Evolutionary conservation across 2,113 vertebrate genomes (phyloP).

Genomic region (Dasyprocta punctata): DNA sequence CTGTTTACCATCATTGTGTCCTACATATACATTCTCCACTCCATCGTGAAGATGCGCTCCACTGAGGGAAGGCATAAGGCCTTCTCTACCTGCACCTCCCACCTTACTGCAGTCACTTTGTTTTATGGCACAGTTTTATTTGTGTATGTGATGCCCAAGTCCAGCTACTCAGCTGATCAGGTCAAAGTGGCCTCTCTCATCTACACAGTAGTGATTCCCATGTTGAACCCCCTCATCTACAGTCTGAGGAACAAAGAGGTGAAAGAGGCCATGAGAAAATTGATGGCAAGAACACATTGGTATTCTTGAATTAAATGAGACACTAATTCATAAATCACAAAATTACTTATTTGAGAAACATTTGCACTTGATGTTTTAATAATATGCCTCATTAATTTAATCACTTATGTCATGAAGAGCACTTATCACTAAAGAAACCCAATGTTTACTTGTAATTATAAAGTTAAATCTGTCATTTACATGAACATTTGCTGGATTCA

Average conservation of each 20-base stretch:
- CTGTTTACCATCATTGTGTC: conserved; percentile 62
- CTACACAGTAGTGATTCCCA: conserved; percentile 68
- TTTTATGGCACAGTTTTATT: conserved; percentile 71
- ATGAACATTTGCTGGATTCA: not conserved
- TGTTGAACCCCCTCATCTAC: conserved; percentile 75
- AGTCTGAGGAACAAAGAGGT: conserved; percentile 76
- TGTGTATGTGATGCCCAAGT: conserved; percentile 75
- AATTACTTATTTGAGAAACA: not conserved
- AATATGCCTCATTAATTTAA: not conserved
- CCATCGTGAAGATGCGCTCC: conserved; percentile 58
- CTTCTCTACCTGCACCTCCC: conserved; percentile 74
- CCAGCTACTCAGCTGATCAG: conserved; percentile 71
- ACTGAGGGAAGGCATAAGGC: conserved; percentile 51
- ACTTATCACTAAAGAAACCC: not conserved
- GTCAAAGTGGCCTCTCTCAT: conserved; percentile 76
- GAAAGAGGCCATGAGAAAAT: conserved; percentile 63
- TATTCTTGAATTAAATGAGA: conserved; percentile 11
- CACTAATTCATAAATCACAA: not conserved
- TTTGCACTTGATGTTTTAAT: not conserved
- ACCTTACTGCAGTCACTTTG: conserved; percentile 70
- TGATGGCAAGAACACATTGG: not conserved
- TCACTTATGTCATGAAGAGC: not conserved
- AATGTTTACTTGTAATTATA: not conserved
- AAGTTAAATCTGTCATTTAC: not conserved
- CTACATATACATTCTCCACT: conserved; percentile 63